phyloP scores from a whole-genome alignment of 2,113 vertebrate genomes.

The Hemiprocne comata region DNA sequence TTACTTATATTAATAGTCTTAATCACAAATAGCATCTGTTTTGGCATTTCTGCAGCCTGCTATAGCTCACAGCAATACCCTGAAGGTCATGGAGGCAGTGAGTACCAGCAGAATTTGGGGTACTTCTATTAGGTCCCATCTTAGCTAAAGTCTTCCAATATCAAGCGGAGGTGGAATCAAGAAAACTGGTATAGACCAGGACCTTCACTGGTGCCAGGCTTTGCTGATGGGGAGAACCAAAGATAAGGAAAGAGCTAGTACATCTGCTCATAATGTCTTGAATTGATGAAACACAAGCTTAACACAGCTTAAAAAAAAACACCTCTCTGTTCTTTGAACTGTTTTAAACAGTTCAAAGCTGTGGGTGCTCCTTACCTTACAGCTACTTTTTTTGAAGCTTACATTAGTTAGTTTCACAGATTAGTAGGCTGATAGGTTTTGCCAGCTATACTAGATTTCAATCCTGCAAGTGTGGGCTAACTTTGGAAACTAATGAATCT shows the following conservation, averaged over 20 bases:
- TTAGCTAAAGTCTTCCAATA: not conserved
- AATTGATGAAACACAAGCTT: not conserved
- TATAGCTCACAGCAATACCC: not conserved
- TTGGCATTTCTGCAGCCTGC: not conserved
- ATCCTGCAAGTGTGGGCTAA: not conserved
- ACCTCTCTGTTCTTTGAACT: not conserved
- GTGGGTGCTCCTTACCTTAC: not conserved
- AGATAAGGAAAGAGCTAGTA: not conserved
- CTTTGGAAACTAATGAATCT: not conserved
- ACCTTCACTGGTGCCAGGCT: not conserved
- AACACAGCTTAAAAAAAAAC: not conserved
- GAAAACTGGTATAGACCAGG: not conserved
- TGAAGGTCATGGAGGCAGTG: not conserved
- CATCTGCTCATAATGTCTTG: not conserved
- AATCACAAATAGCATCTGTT: not conserved
- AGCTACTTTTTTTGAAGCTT: not conserved
- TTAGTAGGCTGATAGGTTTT: not conserved
- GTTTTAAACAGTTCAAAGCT: no score
- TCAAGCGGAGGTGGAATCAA: not conserved
- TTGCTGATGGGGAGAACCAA: not conserved
- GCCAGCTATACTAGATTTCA: not conserved
- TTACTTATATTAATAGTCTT: no score
- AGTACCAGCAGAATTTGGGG: not conserved
- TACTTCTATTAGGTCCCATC: not conserved
- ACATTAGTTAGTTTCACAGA: not conserved